phyloP scores from a whole-genome alignment of 1,140 invertebrate species.

The Drosophila rhopaloa region DNA sequence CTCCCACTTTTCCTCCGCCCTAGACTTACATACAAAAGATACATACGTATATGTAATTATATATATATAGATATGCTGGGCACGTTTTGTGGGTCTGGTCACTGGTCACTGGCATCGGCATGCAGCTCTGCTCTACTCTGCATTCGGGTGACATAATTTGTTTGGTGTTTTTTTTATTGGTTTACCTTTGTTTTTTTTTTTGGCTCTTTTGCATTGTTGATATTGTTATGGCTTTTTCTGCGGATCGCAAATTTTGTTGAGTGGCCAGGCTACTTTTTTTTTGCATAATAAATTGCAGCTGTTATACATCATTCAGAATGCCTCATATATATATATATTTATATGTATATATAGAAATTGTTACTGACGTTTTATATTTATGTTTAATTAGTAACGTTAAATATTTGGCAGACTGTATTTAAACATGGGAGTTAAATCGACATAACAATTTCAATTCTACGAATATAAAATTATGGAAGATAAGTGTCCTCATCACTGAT shows the following conservation, averaged over 20 bases:
- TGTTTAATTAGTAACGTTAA: no score
- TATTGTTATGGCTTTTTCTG: slow-evolving; percentile 29
- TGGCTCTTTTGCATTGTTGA: background rate
- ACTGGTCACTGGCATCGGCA: slow-evolving; percentile 55
- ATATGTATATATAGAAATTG: no score
- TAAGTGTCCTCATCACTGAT: no score
- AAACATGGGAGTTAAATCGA: no score
- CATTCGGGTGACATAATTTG: slow-evolving; percentile 64
- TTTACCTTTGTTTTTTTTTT: background rate
- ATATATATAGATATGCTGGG: slow-evolving; percentile 40
- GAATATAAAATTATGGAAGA: no score
- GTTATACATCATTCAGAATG: background rate
- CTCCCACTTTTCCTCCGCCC: background rate
- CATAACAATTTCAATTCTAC: no score
- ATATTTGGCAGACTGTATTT: no score
- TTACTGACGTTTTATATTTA: no score
- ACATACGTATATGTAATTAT: background rate
- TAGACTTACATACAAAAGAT: background rate
- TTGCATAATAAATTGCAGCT: slow-evolving; percentile 7
- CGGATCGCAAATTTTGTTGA: slow-evolving; percentile 7
- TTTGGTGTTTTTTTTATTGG: slow-evolving; percentile 12
- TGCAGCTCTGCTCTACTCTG: slow-evolving; percentile 32
- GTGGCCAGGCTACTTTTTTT: slow-evolving; percentile 17
- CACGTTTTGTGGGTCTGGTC: slow-evolving; percentile 67
- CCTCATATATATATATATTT: no score